Conservation (phyloP, 1,140 invertebrate genomes). For the Nilaparvata lugens region DNA sequence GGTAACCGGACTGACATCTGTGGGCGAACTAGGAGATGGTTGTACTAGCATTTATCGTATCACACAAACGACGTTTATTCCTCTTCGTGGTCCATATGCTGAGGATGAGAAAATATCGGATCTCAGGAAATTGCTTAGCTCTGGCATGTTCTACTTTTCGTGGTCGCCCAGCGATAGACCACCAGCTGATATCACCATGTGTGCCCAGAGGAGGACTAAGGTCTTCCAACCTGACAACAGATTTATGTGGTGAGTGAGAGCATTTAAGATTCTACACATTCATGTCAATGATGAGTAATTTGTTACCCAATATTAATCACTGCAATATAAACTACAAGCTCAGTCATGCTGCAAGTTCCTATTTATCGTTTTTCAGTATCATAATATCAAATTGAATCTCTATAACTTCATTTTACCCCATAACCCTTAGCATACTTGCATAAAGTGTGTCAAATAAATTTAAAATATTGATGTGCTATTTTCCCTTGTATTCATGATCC, state of each 20-base stretch:
- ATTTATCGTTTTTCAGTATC: not conserved
- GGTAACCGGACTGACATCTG: constrained; percentile 80
- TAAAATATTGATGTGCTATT: too few relatives aligned
- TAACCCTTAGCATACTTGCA: not conserved
- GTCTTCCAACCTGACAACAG: constrained; percentile 73
- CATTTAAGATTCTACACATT: not conserved
- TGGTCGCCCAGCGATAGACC: constrained; percentile 49
- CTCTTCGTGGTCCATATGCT: constrained; percentile 69
- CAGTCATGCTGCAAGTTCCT: too few relatives aligned
- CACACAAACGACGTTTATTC: constrained; percentile 81
- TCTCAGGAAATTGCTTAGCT: constrained; percentile 81
- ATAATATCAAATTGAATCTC: not conserved
- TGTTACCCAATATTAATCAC: not conserved
- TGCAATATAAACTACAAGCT: too few relatives aligned
- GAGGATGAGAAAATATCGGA: constrained; percentile 67
- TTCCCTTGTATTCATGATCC: too few relatives aligned
- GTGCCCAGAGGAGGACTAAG: constrained; percentile 75
- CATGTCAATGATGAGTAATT: not conserved
- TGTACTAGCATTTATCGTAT: constrained; percentile 94
- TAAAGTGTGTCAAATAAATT: not conserved
- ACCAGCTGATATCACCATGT: constrained; percentile 71
- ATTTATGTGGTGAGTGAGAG: not conserved
- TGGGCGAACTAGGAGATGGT: constrained; percentile 85
- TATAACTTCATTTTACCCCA: not conserved
- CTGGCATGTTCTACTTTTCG: constrained; percentile 94